Evolutionary conservation across 2,113 vertebrate species (phyloP).

Genomic region (Prionailurus bengalensis): DNA sequence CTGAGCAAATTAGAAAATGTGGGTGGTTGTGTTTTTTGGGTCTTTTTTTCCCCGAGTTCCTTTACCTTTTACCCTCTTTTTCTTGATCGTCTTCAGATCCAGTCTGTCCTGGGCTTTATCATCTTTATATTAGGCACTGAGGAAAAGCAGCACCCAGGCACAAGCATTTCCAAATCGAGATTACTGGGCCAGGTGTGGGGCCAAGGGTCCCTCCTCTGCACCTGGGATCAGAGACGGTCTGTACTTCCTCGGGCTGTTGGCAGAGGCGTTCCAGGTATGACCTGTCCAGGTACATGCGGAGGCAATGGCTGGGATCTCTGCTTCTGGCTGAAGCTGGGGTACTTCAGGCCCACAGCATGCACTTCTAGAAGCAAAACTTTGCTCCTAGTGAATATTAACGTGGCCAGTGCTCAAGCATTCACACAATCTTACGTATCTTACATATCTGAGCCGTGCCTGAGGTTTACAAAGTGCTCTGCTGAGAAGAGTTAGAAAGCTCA

Average conservation of each 20-base stretch:
- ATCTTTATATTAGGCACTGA: background rate
- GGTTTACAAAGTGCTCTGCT: background rate
- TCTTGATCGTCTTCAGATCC: background rate
- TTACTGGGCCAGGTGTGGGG: background rate
- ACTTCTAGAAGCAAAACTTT: background rate
- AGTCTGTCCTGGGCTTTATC: background rate
- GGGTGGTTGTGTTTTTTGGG: background rate
- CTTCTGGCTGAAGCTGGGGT: background rate
- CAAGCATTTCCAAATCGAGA: background rate
- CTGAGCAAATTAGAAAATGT: background rate
- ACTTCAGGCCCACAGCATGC: background rate
- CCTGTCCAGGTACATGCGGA: background rate
- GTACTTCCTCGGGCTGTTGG: background rate
- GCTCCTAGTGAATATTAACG: background rate
- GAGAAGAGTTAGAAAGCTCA: background rate
- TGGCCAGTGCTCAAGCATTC: background rate
- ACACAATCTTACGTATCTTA: no score
- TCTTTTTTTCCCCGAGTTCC: background rate
- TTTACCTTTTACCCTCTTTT: background rate
- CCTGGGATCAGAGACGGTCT: background rate
- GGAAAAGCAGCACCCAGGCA: background rate
- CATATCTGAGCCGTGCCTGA: accelerated
- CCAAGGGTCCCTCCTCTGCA: no score
- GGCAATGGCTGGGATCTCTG: background rate
- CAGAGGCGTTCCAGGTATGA: accelerated